Evolutionary conservation across 2,888 invertebrate species (phyloP).

Genomic region (Dryobota labecula): DNA sequence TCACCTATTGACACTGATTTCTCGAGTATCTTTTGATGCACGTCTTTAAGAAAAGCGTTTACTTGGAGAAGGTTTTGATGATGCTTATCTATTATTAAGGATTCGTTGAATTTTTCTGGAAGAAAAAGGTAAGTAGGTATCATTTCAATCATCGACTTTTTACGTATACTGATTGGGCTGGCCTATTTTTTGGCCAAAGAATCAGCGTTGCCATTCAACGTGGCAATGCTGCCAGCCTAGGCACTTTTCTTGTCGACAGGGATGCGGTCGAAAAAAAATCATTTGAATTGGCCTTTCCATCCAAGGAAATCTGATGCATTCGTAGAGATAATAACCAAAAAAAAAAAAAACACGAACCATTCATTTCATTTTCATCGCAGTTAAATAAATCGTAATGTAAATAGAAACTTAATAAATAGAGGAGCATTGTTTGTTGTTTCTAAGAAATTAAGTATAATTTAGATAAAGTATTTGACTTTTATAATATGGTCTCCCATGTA

Average conservation of each 20-base stretch:
- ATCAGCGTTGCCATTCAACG: too few relatives aligned
- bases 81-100: not conserved
- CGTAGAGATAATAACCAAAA: not conserved
- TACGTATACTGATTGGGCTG: too few relatives aligned
- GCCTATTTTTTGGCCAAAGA: too few relatives aligned
- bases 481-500: not conserved
- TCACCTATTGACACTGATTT: not conserved
- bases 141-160: not conserved
- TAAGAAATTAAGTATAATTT: not conserved
- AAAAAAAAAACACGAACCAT: not conserved
- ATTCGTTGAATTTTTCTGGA: slow-evolving; percentile 38
- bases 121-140: not conserved
- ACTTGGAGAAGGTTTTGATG: not conserved
- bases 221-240: too few relatives aligned
- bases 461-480: not conserved
- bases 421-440: slow-evolving; percentile 1
- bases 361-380: not conserved
- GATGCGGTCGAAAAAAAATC: too few relatives aligned
- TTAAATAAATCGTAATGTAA: not conserved
- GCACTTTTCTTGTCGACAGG: too few relatives aligned
- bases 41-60: not conserved
- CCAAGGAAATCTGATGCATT: not conserved
- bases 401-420: slow-evolving; percentile 7
- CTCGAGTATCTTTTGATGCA: not conserved
- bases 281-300: not conserved